phyloP scores from a whole-genome alignment of 2,113 vertebrate genomes.

The Grantiella picta region DNA sequence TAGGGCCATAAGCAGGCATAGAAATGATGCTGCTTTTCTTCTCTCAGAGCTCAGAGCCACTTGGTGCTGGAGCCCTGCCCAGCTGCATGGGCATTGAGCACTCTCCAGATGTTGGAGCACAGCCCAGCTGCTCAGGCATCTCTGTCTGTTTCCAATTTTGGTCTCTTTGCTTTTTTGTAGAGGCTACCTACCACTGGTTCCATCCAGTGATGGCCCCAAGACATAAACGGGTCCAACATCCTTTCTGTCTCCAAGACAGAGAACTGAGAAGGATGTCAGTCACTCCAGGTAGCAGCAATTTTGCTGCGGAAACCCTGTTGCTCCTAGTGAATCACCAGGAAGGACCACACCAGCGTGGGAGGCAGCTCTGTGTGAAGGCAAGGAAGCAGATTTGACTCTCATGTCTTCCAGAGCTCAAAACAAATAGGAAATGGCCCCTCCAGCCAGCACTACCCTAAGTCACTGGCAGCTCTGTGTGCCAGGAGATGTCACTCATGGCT shows the following conservation, averaged over 20 bases:
- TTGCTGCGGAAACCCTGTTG: neutral
- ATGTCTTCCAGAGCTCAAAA: neutral
- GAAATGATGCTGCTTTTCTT: neutral
- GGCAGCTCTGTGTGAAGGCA: neutral
- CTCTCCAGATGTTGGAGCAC: slow-evolving; percentile 31
- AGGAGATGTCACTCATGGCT: neutral
- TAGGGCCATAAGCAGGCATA: neutral
- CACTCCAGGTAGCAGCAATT: neutral
- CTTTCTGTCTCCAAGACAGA: neutral
- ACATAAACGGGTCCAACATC: neutral
- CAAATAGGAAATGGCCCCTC: neutral
- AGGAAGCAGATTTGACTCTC: neutral
- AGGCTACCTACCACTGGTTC: neutral
- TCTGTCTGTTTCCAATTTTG: slow-evolving; percentile 40
- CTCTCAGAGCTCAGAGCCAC: neutral
- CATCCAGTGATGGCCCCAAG: neutral
- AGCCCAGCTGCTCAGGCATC: neutral
- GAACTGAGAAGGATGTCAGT: neutral
- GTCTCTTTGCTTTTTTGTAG: neutral
- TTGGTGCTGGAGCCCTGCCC: neutral
- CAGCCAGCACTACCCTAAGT: neutral
- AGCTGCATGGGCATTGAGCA: neutral
- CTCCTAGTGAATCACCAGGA: neutral
- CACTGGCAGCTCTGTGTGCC: neutral
- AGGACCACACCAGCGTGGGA: neutral